A percentile compares a stretch with the other conserved stretches of the same genome.
phyloP scores from a whole-genome alignment of 1,140 invertebrate species.

The Bombyx mori region ASM3026992v2 NC_085115.1:8344501-8345000 shows the following conservation, averaged over 20 bases:
- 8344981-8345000: not conserved
- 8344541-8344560: no score
- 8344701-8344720: no score
- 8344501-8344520: no score
- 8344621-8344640: no score
- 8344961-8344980: no score
- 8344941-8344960: not conserved
- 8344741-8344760: constrained; percentile 8
- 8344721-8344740: not conserved
- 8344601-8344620: no score
- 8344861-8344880: constrained; percentile 13
- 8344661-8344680: no score
- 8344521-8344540: no score
- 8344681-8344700: no score
- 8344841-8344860: constrained; percentile 17
- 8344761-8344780: constrained; percentile 37
- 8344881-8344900: constrained; percentile 11
- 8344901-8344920: constrained; percentile 2
- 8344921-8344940: constrained; percentile 4
- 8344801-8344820: constrained; percentile 48
- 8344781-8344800: constrained; percentile 62
- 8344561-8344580: no score
- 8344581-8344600: no score
- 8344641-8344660: no score
- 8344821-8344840: constrained; percentile 40